Percentiles rank a stretch among this genome's conserved stretches.
phyloP scores from a whole-genome alignment of 2,113 vertebrate genomes.

The Neolamprologus sp. region DNA sequence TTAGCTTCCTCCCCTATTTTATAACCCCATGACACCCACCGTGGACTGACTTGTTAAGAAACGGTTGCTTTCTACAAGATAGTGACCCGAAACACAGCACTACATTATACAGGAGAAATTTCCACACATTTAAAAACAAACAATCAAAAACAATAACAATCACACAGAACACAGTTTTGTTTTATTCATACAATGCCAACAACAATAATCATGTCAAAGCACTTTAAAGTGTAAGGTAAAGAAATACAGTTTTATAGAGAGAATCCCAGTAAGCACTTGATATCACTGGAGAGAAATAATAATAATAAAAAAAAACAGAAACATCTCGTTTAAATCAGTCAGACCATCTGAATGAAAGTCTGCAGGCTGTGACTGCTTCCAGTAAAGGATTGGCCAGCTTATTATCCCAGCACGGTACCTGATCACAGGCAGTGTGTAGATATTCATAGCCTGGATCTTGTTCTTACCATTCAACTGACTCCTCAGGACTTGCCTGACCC shows the following conservation, averaged over 20 bases:
- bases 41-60: neutral
- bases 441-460: neutral
- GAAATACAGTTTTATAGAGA: neutral
- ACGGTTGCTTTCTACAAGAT: neutral
- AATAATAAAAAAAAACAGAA: fast-evolving
- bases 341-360: neutral
- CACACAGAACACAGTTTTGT: neutral
- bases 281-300: neutral
- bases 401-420: neutral
- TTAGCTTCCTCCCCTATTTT: neutral
- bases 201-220: neutral
- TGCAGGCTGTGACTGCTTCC: neutral
- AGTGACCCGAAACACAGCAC: neutral
- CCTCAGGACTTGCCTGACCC: fast-evolving
- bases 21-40: neutral
- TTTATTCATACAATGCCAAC: neutral
- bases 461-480: neutral
- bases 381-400: neutral
- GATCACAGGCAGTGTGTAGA: neutral
- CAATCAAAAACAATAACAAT: neutral
- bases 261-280: neutral
- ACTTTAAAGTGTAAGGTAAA: neutral
- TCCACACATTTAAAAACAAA: neutral
- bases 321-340: neutral
- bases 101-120: neutral